Evolutionary conservation across 30 jellyfish, hydroid and myxozoan genomes (phyloP).

Genomic region (Pelagia noctiluca): DNA sequence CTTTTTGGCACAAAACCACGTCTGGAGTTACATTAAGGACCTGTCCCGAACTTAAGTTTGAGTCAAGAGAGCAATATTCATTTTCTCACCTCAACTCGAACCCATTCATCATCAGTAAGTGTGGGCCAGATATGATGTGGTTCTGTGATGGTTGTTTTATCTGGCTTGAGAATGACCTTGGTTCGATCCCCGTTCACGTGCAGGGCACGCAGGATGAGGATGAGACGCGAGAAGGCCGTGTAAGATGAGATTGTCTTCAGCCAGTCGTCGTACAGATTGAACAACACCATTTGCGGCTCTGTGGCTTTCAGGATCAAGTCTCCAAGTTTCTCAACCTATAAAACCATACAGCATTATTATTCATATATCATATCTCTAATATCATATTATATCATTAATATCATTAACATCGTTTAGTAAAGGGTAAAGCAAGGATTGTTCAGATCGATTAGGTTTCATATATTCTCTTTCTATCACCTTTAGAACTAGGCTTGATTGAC

Average conservation of each 20-base stretch:
- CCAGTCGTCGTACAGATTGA: slow-evolving; percentile 99
- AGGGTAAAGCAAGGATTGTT: no score
- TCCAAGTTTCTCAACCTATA: slow-evolving; percentile 99
- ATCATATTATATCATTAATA: no score
- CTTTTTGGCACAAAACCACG: no score
- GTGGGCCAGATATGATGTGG: slow-evolving; percentile 99
- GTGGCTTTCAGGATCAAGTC: slow-evolving; percentile 99
- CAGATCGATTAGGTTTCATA: no score
- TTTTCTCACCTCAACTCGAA: slow-evolving; percentile 96
- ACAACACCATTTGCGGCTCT: slow-evolving; percentile 99
- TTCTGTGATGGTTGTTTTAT: slow-evolving; percentile 98
- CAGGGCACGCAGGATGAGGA: slow-evolving; percentile 95
- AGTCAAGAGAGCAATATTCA: slow-evolving; percentile 88
- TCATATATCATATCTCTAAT: no score
- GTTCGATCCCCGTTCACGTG: slow-evolving; percentile 99
- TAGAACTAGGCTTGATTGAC: no score
- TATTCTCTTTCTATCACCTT: no score
- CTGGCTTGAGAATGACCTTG: slow-evolving; percentile 98
- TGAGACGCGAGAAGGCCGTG: slow-evolving; percentile 98
- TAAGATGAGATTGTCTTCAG: slow-evolving; percentile 97
- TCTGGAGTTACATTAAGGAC: no score
- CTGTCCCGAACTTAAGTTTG: slow-evolving; percentile 91
- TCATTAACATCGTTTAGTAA: no score
- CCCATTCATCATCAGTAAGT: slow-evolving; percentile 99
- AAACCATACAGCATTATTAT: not conserved